A percentile compares a stretch with the other conserved stretches of the same genome.
Conservation (phyloP, 2,113 vertebrate species). For the Lipotes vexillifer region DNA sequence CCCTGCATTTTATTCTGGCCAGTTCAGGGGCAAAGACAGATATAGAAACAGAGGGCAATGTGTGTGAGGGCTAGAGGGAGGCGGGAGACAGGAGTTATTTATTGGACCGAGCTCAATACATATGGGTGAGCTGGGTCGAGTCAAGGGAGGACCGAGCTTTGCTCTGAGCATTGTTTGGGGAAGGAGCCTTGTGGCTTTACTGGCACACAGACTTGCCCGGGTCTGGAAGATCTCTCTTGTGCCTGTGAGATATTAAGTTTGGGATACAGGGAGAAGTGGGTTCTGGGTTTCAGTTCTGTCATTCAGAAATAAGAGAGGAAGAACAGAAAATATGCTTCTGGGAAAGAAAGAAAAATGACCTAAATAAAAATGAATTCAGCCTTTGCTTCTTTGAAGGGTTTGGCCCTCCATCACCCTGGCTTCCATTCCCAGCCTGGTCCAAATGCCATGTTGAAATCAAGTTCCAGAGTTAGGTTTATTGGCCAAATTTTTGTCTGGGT, state of each 20-base stretch:
- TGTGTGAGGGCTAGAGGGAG: background rate
- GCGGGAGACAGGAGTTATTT: background rate
- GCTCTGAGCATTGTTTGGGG: background rate
- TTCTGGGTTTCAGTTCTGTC: background rate
- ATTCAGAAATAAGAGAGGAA: conserved; percentile 6
- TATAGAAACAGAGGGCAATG: background rate
- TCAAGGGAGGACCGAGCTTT: background rate
- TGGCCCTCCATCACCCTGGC: background rate
- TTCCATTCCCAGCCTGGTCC: conserved; percentile 59
- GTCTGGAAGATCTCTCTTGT: background rate
- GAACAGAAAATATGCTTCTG: background rate
- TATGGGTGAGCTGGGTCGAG: background rate
- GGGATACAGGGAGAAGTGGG: background rate
- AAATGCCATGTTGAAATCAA: conserved; percentile 58
- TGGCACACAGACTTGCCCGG: background rate
- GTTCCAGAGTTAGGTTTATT: conserved; percentile 39
- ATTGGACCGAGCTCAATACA: background rate
- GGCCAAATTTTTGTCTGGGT: conserved; percentile 75
- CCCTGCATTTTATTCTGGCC: conserved; percentile 46
- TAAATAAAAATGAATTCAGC: conserved; percentile 39
- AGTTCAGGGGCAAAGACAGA: conserved; percentile 36
- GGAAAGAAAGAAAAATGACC: background rate
- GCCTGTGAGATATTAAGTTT: background rate
- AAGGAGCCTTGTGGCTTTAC: background rate
- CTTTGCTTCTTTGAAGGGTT: conserved; percentile 31